Evolutionary conservation across 2,888 invertebrate genomes (phyloP), one percentile per base, ranked within the genome.

Genomic region (Shargacucullia verbasci): DNA sequence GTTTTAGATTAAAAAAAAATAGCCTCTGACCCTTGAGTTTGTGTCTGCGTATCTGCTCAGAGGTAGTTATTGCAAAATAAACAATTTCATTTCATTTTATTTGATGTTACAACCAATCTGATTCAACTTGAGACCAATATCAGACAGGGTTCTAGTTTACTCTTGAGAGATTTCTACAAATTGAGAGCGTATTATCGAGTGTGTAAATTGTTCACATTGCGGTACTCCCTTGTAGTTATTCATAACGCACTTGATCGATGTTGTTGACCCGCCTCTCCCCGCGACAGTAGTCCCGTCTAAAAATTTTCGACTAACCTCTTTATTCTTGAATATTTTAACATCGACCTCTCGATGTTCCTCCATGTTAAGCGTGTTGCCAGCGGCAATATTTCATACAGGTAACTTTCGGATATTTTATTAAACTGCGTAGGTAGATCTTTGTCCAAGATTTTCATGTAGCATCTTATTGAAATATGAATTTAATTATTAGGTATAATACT

Each of bases 261-360:
- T 39, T 65, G 53, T 61, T 61, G 58, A 65, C 59, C 67, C 44
- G 39, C 39, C 39, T 46, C 53, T 53, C 39, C 45, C 40, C 41
- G 56, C 55, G 46, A 50, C 60, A 59, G 39, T 59, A 54, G 39
- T 56, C 43, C 47, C 44, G 33, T 59, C 64, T 63, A 67, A 63
- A 70, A 73, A 64, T 67, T 62, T 67, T 65, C 53, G 38, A 40
- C 49, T 61, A 65, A 46, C 63, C 71, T 73, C 62, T 66, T 66
- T 70, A 62, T 61, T 52, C 50, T 47, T 70, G 58, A 70, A 70
- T 74, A 64, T 64, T 75, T 76, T 64, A 70, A 52, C 50, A 65
- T 45, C 60, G 53, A 60, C 59, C 58, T 71, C 57, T 45, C 57
- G 38, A 52, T 41, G 45, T 64, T 64, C 33, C 41, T 48, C 55